Evolutionary conservation across 2,797 vertebrate genomes (phyloP), one percentile per base, ranked within the genome.

Genomic region (Anolis apletophallus): DNA sequence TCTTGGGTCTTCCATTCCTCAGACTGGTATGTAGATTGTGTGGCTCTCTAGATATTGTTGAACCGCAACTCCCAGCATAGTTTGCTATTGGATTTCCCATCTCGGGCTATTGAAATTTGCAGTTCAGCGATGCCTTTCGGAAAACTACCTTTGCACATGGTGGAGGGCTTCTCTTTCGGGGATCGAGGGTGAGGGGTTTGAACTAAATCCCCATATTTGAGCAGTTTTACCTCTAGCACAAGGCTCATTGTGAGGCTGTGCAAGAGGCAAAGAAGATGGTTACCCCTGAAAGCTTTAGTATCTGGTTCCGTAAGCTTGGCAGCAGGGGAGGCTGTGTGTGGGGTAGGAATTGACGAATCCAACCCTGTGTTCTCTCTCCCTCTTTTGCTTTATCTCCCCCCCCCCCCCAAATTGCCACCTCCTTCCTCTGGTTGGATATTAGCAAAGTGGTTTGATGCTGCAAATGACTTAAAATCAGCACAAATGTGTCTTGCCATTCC

Each of bases 401-500:
- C 46, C 46, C 46, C 55, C 32, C 67, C 74, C 54, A 72, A 67
- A 64, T 61, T 21, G 26, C 88, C 74, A 68, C 84, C 88, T 82
- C 84, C 88, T 83, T 57, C 84, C 54, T 61, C 88, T 85, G 84
- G 84, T 73, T 77, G 82, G 88, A 79, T 83, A 88, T 88, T 79
- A 88, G 88, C 84, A 85, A 85, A 85, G 84, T 85, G 87, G 80
- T 85, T 88, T 83, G 84, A 79, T 87, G 85, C 92, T 90, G 87
- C 88, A 87, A 87, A 89, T 21, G 57, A 87, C 85, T 87, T 90
- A 91, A 88, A 89, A 68, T 77, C 81, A 91, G 91, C 89, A 82
- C 84, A 88, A 89, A 90, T 88, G 90, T 90, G 86, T 90, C 89
- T 90, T 91, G 93, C 86, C 90, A 85, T 93, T 83, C 74, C 84